Evolutionary conservation across 2,888 invertebrate species (phyloP).

Genomic region (Subacronicta megacephala): DNA sequence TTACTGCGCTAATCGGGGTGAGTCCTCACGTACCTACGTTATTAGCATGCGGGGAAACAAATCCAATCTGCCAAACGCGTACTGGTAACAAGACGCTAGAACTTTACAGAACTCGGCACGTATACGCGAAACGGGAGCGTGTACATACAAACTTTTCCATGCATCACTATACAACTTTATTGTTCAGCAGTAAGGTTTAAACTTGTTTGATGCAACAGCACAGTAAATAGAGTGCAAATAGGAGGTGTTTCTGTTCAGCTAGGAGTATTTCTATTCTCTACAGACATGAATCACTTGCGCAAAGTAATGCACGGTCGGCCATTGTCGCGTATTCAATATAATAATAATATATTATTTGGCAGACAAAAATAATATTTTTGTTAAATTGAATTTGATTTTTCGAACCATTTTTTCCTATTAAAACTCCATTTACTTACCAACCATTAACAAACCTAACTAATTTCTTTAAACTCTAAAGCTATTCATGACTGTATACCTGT

Average conservation of each 20-base stretch:
- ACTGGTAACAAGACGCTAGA: slow-evolving; percentile 79
- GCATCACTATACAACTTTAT: slow-evolving; percentile 47
- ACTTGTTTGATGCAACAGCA: slow-evolving; percentile 32
- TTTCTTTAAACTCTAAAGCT: too few relatives aligned
- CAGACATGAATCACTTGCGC: slow-evolving; percentile 74
- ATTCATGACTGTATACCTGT: too few relatives aligned
- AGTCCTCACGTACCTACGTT: slow-evolving; percentile 73
- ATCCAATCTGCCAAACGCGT: slow-evolving; percentile 84
- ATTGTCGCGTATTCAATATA: slow-evolving; percentile 63
- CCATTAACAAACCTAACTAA: too few relatives aligned
- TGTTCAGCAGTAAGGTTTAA: slow-evolving; percentile 43
- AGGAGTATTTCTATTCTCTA: slow-evolving; percentile 74
- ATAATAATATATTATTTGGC: slow-evolving; percentile 30
- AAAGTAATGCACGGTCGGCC: slow-evolving; percentile 60
- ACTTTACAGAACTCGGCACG: slow-evolving; percentile 79
- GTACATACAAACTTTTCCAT: slow-evolving; percentile 59
- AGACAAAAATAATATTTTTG: slow-evolving; percentile 7
- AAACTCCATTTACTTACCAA: too few relatives aligned
- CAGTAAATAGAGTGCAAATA: slow-evolving; percentile 55
- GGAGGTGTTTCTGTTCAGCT: slow-evolving; percentile 62
- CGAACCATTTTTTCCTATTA: too few relatives aligned
- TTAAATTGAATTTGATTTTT: slow-evolving; percentile 1
- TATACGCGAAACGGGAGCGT: slow-evolving; percentile 69
- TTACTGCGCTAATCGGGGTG: slow-evolving; percentile 64
- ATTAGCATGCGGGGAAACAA: slow-evolving; percentile 85